Evolutionary conservation across 1,140 invertebrate species (phyloP).

Genomic region (Semibalanus balanoides): DNA sequence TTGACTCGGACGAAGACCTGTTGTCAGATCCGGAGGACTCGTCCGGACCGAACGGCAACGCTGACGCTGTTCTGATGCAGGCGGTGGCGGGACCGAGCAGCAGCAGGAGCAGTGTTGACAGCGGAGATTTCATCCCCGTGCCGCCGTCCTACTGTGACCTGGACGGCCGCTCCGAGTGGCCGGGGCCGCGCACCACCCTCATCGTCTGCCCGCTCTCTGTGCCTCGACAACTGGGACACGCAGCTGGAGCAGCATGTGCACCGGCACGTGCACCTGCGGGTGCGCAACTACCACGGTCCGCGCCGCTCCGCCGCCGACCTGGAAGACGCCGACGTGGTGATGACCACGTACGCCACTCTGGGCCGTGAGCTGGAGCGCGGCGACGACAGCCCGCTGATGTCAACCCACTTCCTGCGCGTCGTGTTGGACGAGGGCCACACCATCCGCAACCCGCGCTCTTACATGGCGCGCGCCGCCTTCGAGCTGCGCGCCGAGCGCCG

Average conservation of each 20-base stretch:
- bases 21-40: no score
- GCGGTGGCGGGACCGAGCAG: no score
- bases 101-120: not conserved
- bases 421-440: constrained; percentile 87
- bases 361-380: not conserved
- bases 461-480: constrained; percentile 53
- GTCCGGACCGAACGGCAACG: no score
- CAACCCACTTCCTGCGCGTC: constrained; percentile 64
- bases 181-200: not conserved
- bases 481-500: constrained; percentile 42
- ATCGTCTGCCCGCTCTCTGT: not conserved
- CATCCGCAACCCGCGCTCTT: constrained; percentile 72
- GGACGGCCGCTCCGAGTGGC: no score
- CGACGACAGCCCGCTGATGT: constrained; percentile 32
- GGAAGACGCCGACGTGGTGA: not conserved
- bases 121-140: not conserved
- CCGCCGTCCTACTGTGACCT: not conserved
- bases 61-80: no score
- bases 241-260: not conserved
- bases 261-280: not conserved
- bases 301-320: not conserved
- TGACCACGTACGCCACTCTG: not conserved
- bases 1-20: no score
- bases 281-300: not conserved
- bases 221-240: not conserved